Base-by-base conservation (phyloP, 2,797 vertebrate genomes). In the Acanthornis magna region DNA sequence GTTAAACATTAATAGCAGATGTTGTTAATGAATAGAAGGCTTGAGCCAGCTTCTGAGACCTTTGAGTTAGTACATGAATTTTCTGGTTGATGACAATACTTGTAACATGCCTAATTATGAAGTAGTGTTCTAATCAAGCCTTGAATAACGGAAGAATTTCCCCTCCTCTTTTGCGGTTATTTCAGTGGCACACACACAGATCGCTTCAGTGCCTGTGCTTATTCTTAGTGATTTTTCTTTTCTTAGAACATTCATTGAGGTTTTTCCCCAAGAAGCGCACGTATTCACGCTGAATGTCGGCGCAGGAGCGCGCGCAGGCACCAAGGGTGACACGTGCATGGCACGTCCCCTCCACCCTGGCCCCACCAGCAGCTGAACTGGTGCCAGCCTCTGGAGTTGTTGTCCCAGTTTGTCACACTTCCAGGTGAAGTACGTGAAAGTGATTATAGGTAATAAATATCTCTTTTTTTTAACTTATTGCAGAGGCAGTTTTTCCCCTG, bases 391-490 rank as follows among this genome's bases (percentile, higher is more conserved):
- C 93, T 48, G n/a, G 73, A 96, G 79, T 95, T 90, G 96, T 91
- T 95, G 94, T 88, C 82, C 94, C 91, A 45, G 81, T 95, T 97
- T 97, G 95, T 96, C 95, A 91, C 95, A 71, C 97, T 97, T 97
- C 84, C 95, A 96, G 97, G 96, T 97, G 92, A 97, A 96, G 96
- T 97, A 96, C 93, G 86, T 96, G 97, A 93, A 98, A 98, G 98
- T 99, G 99, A 99, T 99, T 99, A 99, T 99, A 99, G 98, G 98
- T 99, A 99, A 99, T 99, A 99, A 99, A 99, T 99, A 99, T 98
- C 96, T 98, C 98, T 97, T 87, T 91, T 77, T 96, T 98, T 97
- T 90, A 98, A 98, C 99, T 99, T 99, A 99, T 99, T 99, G 99
- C 99, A 98, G 98, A 99, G 99, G 99, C 99, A 99, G 99, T 99